Evolutionary conservation across 2,113 vertebrate genomes (phyloP).

Genomic region (Rhea pennata): DNA sequence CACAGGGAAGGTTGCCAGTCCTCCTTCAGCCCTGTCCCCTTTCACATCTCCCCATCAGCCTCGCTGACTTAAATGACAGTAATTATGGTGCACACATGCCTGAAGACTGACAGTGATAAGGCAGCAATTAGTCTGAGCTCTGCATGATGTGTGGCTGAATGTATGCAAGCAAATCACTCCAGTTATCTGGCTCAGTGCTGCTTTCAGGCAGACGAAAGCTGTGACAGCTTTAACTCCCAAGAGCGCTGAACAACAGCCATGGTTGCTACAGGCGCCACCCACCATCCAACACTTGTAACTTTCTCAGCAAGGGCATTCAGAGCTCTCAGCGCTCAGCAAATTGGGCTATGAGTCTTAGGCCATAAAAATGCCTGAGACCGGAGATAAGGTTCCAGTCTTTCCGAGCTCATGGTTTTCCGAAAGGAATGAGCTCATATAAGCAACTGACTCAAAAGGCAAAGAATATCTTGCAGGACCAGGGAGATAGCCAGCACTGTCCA

Average conservation of each 20-base stretch:
- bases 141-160: neutral
- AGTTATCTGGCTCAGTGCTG: neutral
- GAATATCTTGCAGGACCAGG: neutral
- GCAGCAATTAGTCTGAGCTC: conserved; percentile 43
- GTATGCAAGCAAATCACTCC: neutral
- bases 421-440: neutral
- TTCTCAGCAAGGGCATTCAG: neutral
- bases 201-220: neutral
- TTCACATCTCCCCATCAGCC: neutral
- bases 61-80: neutral
- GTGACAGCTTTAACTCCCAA: neutral
- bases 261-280: too few relatives aligned
- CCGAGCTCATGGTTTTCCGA: neutral
- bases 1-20: neutral
- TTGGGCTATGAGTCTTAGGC: too few relatives aligned
- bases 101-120: conserved; percentile 38
- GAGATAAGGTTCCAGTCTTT: neutral
- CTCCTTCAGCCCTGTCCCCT: neutral
- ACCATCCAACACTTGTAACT: neutral
- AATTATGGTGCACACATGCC: neutral
- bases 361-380: neutral
- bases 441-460: neutral
- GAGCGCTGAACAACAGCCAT: neutral
- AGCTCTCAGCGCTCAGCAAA: neutral
- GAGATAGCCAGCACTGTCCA: neutral